Conservation (phyloP, 2,113 vertebrate species). For the Gymnogyps californianus region DNA sequence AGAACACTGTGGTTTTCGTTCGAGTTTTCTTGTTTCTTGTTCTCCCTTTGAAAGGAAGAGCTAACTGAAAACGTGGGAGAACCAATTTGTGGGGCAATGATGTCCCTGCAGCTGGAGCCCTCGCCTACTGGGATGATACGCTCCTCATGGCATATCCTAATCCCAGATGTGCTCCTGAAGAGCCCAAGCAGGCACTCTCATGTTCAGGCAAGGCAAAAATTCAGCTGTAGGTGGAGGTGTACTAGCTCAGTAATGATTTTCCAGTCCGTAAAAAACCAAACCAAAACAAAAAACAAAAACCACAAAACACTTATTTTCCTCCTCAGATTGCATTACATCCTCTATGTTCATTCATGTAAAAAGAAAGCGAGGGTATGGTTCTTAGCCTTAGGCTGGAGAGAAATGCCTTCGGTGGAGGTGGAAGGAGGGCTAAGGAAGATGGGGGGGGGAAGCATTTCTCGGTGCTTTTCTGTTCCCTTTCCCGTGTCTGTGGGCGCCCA, state of each 20-base stretch:
- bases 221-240: conserved; percentile 35
- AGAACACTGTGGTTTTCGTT: accelerated
- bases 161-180: background rate
- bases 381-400: background rate
- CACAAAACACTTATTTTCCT: background rate
- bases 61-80: background rate
- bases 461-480: background rate
- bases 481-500: background rate
- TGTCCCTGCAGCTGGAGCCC: background rate
- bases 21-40: background rate
- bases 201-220: background rate
- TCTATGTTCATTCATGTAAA: background rate
- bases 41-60: background rate
- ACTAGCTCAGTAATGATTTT: background rate
- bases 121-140: accelerated
- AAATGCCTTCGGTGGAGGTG: accelerated
- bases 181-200: accelerated
- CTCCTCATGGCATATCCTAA: accelerated
- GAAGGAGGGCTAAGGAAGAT: background rate
- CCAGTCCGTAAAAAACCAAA: background rate
- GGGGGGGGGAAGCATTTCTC: background rate
- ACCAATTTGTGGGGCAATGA: accelerated
- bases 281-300: too few species aligned
- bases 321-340: background rate
- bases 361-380: background rate